A percentile compares a stretch with the other conserved stretches of the same genome.
Conservation (phyloP, 2,888 invertebrate species). For the Scaptomyza polygonia region DNA sequence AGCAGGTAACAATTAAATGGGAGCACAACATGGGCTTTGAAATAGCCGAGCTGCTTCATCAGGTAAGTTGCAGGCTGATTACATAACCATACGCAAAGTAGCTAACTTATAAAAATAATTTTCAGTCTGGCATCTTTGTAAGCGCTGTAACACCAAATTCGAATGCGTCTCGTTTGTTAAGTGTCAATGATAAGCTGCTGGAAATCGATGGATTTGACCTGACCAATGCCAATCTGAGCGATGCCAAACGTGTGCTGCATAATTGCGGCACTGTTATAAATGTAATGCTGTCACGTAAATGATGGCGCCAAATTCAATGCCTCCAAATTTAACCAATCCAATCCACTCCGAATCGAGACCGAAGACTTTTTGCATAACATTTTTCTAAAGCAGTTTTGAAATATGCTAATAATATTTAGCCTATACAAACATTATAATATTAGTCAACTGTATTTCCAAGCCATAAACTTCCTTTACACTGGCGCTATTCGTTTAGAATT, state of each 20-base stretch:
- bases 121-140: conserved; percentile 81
- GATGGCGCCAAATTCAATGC: conserved; percentile 44
- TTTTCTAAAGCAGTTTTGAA: conserved; percentile 67
- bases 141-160: conserved; percentile 77
- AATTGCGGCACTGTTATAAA: conserved; percentile 79
- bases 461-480: conserved; percentile 46
- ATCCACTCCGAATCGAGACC: conserved; percentile 64
- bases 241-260: conserved; percentile 79
- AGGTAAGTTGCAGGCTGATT: conserved; percentile 51
- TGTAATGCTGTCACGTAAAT: conserved; percentile 83
- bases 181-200: conserved; percentile 80
- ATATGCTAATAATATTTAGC: conserved; percentile 27
- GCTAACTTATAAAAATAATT: not conserved
- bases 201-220: conserved; percentile 83
- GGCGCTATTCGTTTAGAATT: conserved; percentile 36
- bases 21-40: conserved; percentile 80
- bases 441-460: conserved; percentile 42
- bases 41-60: conserved; percentile 77
- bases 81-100: not conserved
- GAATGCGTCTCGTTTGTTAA: conserved; percentile 74
- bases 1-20: conserved; percentile 82
- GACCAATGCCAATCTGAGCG: conserved; percentile 78
- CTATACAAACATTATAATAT: conserved; percentile 33
- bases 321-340: conserved; percentile 6
- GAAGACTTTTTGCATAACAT: conserved; percentile 76